Conservation (phyloP, 1,140 invertebrate genomes). For the Drosophila ficusphila region DNA sequence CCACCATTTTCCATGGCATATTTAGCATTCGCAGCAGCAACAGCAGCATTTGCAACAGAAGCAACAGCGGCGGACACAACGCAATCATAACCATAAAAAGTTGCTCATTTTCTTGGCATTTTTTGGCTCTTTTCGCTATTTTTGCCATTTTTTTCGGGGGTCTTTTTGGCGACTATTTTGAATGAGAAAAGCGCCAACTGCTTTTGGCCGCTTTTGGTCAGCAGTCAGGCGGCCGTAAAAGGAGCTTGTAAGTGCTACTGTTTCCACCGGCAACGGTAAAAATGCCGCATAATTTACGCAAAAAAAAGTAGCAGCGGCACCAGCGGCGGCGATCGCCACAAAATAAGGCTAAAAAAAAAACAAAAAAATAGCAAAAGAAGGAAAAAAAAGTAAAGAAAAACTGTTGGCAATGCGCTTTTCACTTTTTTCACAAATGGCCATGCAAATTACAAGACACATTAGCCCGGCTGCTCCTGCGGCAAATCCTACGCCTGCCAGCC, state of each 20-base stretch:
- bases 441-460: constrained; percentile 83
- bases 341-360: constrained; percentile 12
- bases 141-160: constrained; percentile 21
- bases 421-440: constrained; percentile 81
- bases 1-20: constrained; percentile 70
- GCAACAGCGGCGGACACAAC: constrained; percentile 27
- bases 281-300: constrained; percentile 80
- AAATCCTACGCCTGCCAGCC: constrained; percentile 67
- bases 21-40: constrained; percentile 69
- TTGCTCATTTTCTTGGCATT: constrained; percentile 52
- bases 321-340: not conserved
- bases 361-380: too few species aligned
- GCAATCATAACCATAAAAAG: constrained; percentile 81
- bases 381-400: constrained; percentile 15
- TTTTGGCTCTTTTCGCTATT: constrained; percentile 18
- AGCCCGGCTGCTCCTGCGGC: constrained; percentile 51
- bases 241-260: constrained; percentile 80
- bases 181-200: constrained; percentile 45
- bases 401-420: constrained; percentile 54
- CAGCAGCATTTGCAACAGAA: not conserved
- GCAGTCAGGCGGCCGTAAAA: constrained; percentile 58
- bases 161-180: constrained; percentile 59
- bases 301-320: constrained; percentile 10
- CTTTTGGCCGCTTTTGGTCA: constrained; percentile 40
- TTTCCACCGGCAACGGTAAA: constrained; percentile 73